Conservation (phyloP, 35 echinoderm and acorn worm species). For the Nesometra sesokonis region DNA sequence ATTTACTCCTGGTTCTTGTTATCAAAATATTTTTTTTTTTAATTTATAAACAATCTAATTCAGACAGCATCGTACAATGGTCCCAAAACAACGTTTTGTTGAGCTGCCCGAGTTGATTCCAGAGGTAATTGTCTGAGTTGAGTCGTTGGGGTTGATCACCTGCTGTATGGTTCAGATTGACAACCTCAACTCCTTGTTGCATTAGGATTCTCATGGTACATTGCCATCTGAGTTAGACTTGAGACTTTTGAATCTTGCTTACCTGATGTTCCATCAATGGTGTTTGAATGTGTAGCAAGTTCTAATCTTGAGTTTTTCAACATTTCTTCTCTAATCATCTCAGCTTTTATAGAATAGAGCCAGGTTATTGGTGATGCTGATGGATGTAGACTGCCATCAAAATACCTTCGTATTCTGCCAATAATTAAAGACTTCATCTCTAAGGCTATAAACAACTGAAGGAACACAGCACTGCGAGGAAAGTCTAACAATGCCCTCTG, state of each 20-base stretch:
- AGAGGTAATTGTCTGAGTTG: too few species aligned
- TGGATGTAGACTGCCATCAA: constrained; percentile 38
- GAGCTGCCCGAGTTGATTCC: too few species aligned
- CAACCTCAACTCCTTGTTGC: too few species aligned
- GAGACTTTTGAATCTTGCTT: not conserved
- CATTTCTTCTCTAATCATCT: constrained; percentile 39
- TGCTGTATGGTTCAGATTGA: too few species aligned
- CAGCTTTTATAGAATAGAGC: constrained; percentile 59
- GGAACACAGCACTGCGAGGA: constrained; percentile 43
- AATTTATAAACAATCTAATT: too few species aligned
- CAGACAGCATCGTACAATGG: too few species aligned
- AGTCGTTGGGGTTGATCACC: too few species aligned
- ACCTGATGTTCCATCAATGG: not conserved
- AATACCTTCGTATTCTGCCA: constrained; percentile 69
- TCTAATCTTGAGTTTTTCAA: not conserved
- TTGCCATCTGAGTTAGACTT: not conserved
- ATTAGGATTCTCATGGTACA: too few species aligned
- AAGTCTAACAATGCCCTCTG: constrained; percentile 55
- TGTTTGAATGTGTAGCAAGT: not conserved
- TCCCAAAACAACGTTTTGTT: too few species aligned
- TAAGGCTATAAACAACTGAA: constrained; percentile 45
- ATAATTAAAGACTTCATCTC: constrained; percentile 65
- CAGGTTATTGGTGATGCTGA: constrained; percentile 34
- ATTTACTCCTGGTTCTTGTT: too few species aligned
- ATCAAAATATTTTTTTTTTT: too few species aligned